These are phyloP conservation scores for Leguminivora glycinivorella DNA, from an alignment of 1,140 invertebrate species.

Conservation along the genomic window DNA sequence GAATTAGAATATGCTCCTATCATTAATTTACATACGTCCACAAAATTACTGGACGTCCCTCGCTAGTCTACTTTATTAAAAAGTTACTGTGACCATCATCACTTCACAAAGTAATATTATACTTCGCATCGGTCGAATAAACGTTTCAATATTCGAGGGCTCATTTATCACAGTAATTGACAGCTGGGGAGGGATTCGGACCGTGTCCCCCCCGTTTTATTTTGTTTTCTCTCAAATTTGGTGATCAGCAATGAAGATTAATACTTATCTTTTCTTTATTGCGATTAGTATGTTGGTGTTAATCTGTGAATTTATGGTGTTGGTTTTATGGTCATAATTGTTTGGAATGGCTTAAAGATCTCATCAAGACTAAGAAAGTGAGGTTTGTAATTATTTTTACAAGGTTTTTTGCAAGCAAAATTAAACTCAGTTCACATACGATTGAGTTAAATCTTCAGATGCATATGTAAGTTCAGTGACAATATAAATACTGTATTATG, in stretches of 20 bases:
- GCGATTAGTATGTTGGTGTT: slow-evolving; percentile 17
- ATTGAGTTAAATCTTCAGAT: too few species aligned
- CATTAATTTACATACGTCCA: not conserved
- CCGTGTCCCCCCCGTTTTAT: slow-evolving; percentile 47
- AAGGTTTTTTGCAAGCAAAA: too few species aligned
- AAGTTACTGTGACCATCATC: slow-evolving; percentile 54
- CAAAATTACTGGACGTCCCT: not conserved
- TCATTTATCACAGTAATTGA: slow-evolving; percentile 78
- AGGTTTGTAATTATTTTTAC: not conserved
- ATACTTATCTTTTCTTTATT: slow-evolving; percentile 28
- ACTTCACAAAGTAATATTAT: slow-evolving; percentile 66
- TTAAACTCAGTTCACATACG: too few species aligned
- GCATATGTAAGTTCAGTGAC: too few species aligned
- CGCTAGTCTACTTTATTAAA: slow-evolving; percentile 60
- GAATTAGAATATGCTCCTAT: not conserved
- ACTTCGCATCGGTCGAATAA: slow-evolving; percentile 67
- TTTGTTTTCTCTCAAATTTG: slow-evolving; percentile 60
- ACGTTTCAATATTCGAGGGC: slow-evolving; percentile 74
- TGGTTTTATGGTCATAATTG: slow-evolving; percentile 14
- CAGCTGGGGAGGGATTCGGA: slow-evolving; percentile 59
- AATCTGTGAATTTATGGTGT: slow-evolving; percentile 22
- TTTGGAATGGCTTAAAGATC: not conserved
- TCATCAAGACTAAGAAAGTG: not conserved
- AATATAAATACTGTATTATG: too few species aligned
- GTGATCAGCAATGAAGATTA: slow-evolving; percentile 42